Evolutionary conservation across 2,888 invertebrate genomes (phyloP).

Genomic region (Scotopteryx bipunctaria): DNA sequence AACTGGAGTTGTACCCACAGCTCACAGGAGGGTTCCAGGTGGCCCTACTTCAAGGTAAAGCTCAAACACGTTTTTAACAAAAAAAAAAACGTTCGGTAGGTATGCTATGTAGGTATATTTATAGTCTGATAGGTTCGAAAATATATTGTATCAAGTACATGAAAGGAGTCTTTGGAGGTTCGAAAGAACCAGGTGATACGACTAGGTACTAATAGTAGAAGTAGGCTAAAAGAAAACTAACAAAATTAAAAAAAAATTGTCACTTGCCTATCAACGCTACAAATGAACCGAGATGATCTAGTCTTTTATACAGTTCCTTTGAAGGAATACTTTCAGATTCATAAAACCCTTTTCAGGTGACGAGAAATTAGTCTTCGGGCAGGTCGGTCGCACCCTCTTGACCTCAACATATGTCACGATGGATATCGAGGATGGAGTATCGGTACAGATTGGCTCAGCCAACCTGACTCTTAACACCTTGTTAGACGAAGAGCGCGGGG

Average conservation of each 20-base stretch:
- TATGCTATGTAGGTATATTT: too few relatives aligned
- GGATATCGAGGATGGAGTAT: slow-evolving; percentile 59
- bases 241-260: too few relatives aligned
- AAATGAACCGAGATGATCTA: too few relatives aligned
- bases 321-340: background rate
- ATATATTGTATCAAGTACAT: too few relatives aligned
- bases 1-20: slow-evolving; percentile 63
- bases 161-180: too few relatives aligned
- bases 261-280: too few relatives aligned
- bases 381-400: slow-evolving; percentile 66
- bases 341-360: slow-evolving; percentile 41
- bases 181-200: too few relatives aligned
- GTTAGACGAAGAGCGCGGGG: slow-evolving; percentile 50
- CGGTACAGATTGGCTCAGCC: slow-evolving; percentile 54
- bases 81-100: too few relatives aligned
- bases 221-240: too few relatives aligned
- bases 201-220: too few relatives aligned
- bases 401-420: slow-evolving; percentile 53
- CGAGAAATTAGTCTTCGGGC: slow-evolving; percentile 49
- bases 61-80: too few relatives aligned
- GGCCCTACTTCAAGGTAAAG: slow-evolving; percentile 55
- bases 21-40: slow-evolving; percentile 68
- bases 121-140: too few relatives aligned
- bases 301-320: background rate
- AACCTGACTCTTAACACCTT: slow-evolving; percentile 61